Base-by-base conservation (phyloP, 2,113 vertebrate species). In the Dermatemys mawii region DNA sequence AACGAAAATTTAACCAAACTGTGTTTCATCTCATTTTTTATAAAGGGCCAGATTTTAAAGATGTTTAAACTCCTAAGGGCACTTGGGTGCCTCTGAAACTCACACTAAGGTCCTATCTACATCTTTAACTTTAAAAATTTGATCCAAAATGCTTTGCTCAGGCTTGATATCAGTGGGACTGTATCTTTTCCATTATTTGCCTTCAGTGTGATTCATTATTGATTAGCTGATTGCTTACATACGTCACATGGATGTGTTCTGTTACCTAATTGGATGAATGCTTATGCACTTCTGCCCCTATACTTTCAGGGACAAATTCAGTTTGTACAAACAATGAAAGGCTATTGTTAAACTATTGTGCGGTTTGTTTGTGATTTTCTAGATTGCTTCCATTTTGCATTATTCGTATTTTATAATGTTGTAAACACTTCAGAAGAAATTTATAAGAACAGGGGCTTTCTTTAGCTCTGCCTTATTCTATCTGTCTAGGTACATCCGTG, bases 41-140 rank as follows among this genome's bases (percentile, higher is more conserved):
- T 67, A 67, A n/a, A 67, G 35, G 35, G 35, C 7, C 16, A n/a
- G 35, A n/a, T n/a, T 88, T 93, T 83, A 84, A 67, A 90, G 10
- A 11, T 12, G 35, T 5, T 50, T 87, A 50, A 1, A 53, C 50
- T 73, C 70, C 5, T 78, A 83, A 63, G 38, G 81, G 24, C 24
- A 84, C 35, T 19, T 41, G 5, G 17, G 24, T 16, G 79, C 22
- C 82, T 22, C 87, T 81, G 29, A 78, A 94, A 94, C 90, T 54
- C 38, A 4, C 70, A 35, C 21, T 63, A 89, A 91, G 78, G 90
- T 76, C 35, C 49, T 79, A 70, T 8, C 24, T 85, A 49, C 53
- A 48, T 51, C 60, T 89, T 81, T 29, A 67, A 67, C 16, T 67
- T n/a, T 19, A 49, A 48, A 89, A 92, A 93, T 22, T 48, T 89